Evolutionary conservation across 2,113 vertebrate species (phyloP).

Genomic region (Mormoops blainvillei): DNA sequence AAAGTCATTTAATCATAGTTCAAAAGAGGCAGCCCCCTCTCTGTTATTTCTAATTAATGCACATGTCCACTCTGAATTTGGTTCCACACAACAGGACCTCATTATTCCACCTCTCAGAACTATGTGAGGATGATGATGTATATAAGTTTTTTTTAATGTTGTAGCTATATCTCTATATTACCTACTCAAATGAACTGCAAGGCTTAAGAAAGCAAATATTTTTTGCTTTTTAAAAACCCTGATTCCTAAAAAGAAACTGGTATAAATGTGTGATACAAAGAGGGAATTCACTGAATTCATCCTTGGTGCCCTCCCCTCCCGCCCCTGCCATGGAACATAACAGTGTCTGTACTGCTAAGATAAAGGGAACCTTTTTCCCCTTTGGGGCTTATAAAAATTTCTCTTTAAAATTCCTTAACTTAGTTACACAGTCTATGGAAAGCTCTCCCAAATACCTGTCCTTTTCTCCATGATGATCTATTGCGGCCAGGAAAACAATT

Average conservation of each 20-base stretch:
- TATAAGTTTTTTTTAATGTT: neutral
- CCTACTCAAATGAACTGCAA: neutral
- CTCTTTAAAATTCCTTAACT: neutral
- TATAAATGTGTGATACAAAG: conserved; percentile 74
- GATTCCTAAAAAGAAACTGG: conserved; percentile 73
- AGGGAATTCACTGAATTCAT: conserved; percentile 68
- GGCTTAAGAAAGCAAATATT: neutral
- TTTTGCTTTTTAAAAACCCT: conserved; percentile 44
- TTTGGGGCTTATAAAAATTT: conserved; percentile 26
- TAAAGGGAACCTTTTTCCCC: conserved; percentile 11
- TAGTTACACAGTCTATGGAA: neutral
- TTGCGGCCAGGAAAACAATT: neutral
- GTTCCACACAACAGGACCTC: neutral
- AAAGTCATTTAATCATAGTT: neutral
- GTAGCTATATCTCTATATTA: neutral
- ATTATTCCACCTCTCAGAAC: neutral
- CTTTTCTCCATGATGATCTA: conserved; percentile 21
- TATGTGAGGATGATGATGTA: neutral
- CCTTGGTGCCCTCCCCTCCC: conserved; percentile 6
- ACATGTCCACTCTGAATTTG: neutral
- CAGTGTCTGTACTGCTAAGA: conserved; percentile 47
- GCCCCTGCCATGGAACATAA: conserved; percentile 25
- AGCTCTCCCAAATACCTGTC: neutral
- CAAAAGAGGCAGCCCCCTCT: neutral
- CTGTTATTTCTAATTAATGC: neutral